Evolutionary conservation across 2,888 invertebrate species (phyloP).

Genomic region (Ischnus inquisitorius): DNA sequence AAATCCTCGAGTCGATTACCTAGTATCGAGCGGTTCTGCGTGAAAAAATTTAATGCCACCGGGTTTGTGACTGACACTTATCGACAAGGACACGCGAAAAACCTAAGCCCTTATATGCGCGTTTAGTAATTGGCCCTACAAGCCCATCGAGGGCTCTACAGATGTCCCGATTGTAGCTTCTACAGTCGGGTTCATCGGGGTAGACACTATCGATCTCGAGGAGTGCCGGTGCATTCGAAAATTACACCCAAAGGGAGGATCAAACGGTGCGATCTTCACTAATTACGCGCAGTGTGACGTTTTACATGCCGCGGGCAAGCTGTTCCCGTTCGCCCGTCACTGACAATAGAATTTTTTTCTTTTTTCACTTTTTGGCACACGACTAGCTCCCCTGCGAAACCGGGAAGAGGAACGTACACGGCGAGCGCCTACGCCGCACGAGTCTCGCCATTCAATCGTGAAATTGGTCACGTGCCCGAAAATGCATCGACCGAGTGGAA

Average conservation of each 20-base stretch:
- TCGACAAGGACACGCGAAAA: too few relatives aligned
- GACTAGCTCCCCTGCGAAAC: conserved; percentile 28
- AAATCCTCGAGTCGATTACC: neutral
- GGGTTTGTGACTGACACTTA: too few relatives aligned
- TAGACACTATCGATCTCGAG: conserved; percentile 19
- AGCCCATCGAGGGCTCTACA: neutral
- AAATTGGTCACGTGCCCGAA: conserved; percentile 82
- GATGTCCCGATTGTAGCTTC: neutral
- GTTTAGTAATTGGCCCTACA: too few relatives aligned
- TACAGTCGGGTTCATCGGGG: neutral
- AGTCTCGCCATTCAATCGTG: conserved; percentile 76
- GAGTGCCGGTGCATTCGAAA: conserved; percentile 33
- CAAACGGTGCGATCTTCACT: conserved; percentile 64
- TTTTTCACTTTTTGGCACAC: conserved; percentile 59
- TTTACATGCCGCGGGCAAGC: conserved; percentile 19
- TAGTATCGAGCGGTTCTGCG: neutral
- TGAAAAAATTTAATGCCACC: too few relatives aligned
- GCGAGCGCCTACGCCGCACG: conserved; percentile 67
- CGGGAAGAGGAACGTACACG: conserved; percentile 36
- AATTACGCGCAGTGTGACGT: conserved; percentile 54
- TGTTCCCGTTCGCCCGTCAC: conserved; percentile 16
- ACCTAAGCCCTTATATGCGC: too few relatives aligned
- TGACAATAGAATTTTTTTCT: conserved; percentile 56
- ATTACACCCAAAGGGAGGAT: conserved; percentile 49
- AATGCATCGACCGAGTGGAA: conserved; percentile 76